Percentiles rank a stretch among this genome's conserved stretches.
Conservation (phyloP, 2,797 vertebrate species). For the Synaphobranchus kaupii region DNA sequence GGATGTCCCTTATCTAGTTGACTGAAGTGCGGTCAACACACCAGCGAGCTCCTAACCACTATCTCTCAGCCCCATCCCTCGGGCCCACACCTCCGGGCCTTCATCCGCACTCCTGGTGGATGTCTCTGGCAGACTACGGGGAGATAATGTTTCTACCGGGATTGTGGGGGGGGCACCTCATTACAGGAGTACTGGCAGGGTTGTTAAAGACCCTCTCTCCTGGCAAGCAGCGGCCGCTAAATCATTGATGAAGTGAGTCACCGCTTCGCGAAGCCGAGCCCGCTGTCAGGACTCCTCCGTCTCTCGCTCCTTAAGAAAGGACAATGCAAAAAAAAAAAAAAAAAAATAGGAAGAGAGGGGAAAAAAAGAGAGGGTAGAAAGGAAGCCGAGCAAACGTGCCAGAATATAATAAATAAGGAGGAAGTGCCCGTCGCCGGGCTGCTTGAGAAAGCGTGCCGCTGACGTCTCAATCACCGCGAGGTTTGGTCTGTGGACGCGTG, state of each 20-base stretch:
- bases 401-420: slow-evolving; percentile 17
- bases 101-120: slow-evolving; percentile 9
- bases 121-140: slow-evolving; percentile 29
- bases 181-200: slow-evolving; percentile 53
- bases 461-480: slow-evolving; percentile 10
- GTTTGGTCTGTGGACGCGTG: neutral
- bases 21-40: slow-evolving; percentile 40
- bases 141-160: slow-evolving; percentile 56
- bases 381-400: neutral
- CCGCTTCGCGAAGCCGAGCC: slow-evolving; percentile 43
- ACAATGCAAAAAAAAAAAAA: neutral
- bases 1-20: slow-evolving; percentile 41
- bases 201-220: slow-evolving; percentile 55
- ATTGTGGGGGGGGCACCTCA: slow-evolving; percentile 38
- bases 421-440: neutral
- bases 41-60: slow-evolving; percentile 41
- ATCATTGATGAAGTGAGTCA: slow-evolving; percentile 62
- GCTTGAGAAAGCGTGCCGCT: neutral
- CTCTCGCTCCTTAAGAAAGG: slow-evolving; percentile 20
- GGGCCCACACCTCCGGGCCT: slow-evolving; percentile 8
- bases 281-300: slow-evolving; percentile 19
- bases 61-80: slow-evolving; percentile 27
- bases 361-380: neutral
- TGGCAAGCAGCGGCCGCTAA: slow-evolving; percentile 50
- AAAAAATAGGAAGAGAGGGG: neutral